Evolutionary conservation across 2,888 invertebrate genomes (phyloP), one percentile per base, ranked within the genome.

Genomic region (Meghimatium bilineatum): DNA sequence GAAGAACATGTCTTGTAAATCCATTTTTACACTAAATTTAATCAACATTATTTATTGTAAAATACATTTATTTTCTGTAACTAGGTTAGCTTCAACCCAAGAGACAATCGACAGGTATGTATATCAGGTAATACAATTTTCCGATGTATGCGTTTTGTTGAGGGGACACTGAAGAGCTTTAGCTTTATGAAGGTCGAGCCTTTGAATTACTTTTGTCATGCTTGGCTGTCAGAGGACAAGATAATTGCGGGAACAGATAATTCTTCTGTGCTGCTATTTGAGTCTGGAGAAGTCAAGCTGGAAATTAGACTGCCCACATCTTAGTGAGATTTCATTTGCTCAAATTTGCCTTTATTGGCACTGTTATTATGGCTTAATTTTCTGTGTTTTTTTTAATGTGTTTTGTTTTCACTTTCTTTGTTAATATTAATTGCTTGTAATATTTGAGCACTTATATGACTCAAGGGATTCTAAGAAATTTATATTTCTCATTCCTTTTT

Each of bases 141-240:
- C 90, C 95, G 96, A 88, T 95, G 97, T 87, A 95, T 97, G 93
- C 96, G 96, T 52, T 96, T 96, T 67, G 95, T 96, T 34, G 97
- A 97, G 91, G 96, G 95, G 2, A 95, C 96, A 20, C 96, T 97
- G 96, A 95, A 97, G 63, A 96, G 96, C 86, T 97, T 96, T 94
- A 97, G 97, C 20, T 97, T 96, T 94, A 95, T 96, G 87, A 97
- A 97, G 93, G 95, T 96, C 63, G 97, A 97, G 56, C 95, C 95
- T 90, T 95, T 96, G 81, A 95, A 95, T 86, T 96, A 97, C 88
- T 96, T 96, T 23, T 96, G 96, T 76, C 95, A 96, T 90, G 95
- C 96, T 87, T 98, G 98, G 97, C 93, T 98, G 71, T 96, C 96
- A 3, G 95, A 96, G 85, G 98, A 98, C 90, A 95, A 97, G 78